A percentile compares a stretch with the other conserved stretches of the same genome.
Conservation (phyloP, 2,888 invertebrate species). For the Coelinius sp. region DNA sequence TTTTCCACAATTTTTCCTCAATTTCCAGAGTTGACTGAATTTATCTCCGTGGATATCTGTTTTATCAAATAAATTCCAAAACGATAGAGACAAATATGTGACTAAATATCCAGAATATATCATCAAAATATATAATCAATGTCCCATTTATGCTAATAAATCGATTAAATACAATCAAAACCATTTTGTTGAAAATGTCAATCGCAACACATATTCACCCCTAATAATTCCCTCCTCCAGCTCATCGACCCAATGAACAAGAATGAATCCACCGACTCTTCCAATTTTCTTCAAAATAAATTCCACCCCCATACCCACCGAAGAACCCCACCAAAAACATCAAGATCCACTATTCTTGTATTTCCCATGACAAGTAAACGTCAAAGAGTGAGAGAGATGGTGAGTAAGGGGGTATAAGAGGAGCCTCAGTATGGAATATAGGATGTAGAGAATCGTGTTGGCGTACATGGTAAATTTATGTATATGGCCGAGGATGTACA, state of each 20-base stretch:
- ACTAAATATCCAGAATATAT: too few relatives aligned
- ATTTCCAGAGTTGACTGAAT: neutral
- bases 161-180: too few relatives aligned
- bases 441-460: conserved; percentile 36
- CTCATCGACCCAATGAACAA: too few relatives aligned
- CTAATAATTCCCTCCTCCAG: too few relatives aligned
- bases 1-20: neutral
- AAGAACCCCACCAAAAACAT: neutral
- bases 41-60: neutral
- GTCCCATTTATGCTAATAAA: too few relatives aligned
- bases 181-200: too few relatives aligned
- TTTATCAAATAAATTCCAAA: neutral
- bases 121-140: too few relatives aligned
- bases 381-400: neutral
- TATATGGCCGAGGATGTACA: conserved; percentile 32
- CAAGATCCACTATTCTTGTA: neutral
- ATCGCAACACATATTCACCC: too few relatives aligned
- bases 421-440: conserved; percentile 37
- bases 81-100: neutral
- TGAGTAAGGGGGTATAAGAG: conserved; percentile 2
- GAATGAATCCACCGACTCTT: too few relatives aligned
- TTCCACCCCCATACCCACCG: neutral
- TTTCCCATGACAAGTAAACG: neutral
- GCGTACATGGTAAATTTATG: conserved; percentile 41
- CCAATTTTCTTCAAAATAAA: too few relatives aligned